Evolutionary conservation across 2,888 invertebrate species (phyloP).

Genomic region (Copidosoma aretas): DNA sequence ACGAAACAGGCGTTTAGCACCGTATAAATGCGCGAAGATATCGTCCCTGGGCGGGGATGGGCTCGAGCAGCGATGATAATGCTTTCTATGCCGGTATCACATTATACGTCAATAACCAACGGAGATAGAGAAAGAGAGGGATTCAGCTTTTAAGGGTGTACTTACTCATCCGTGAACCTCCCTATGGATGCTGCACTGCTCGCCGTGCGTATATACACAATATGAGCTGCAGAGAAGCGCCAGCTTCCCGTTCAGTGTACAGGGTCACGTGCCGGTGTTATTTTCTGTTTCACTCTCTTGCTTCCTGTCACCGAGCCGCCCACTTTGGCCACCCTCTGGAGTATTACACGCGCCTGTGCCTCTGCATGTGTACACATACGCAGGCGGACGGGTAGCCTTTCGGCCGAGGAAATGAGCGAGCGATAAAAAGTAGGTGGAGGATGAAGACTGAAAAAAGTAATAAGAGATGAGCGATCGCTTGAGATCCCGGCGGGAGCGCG

Average conservation of each 20-base stretch:
- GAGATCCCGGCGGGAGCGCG: neutral
- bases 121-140: neutral
- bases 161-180: conserved; percentile 26
- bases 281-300: conserved; percentile 39
- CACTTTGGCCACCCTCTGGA: conserved; percentile 54
- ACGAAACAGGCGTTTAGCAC: too few species aligned
- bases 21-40: too few species aligned
- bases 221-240: neutral
- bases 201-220: too few species aligned
- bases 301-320: conserved; percentile 56
- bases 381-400: neutral
- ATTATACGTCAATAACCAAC: conserved; percentile 50
- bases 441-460: conserved; percentile 38
- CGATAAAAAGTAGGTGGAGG: conserved; percentile 37
- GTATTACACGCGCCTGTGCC: neutral
- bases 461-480: neutral
- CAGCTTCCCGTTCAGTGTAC: conserved; percentile 13
- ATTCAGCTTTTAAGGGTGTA: conserved; percentile 31
- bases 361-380: neutral
- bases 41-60: too few species aligned
- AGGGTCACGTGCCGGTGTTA: conserved; percentile 52
- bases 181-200: neutral
- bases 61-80: conserved; percentile 46
- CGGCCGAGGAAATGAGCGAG: conserved; percentile 38
- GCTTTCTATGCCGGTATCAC: conserved; percentile 47